Conservation (phyloP, 2,888 invertebrate genomes). For the Philhelius pedissequus region DNA sequence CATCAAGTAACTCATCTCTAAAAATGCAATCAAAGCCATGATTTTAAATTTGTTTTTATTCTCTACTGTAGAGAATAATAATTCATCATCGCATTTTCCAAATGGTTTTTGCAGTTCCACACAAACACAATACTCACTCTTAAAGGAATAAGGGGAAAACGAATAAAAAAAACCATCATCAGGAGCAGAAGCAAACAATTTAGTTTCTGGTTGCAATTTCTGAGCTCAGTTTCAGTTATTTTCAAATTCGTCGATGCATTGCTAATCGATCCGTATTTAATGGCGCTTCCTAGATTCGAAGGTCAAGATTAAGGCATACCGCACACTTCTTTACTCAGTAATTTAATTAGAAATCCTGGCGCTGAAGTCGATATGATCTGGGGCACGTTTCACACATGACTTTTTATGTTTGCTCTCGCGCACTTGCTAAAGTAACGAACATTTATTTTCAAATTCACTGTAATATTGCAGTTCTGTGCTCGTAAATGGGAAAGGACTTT, state of each 20-base stretch:
- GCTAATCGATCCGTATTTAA: slow-evolving; percentile 66
- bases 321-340: slow-evolving; percentile 55
- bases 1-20: slow-evolving; percentile 57
- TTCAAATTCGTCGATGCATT: slow-evolving; percentile 68
- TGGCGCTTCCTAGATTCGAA: slow-evolving; percentile 45
- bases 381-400: slow-evolving; percentile 63
- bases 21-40: slow-evolving; percentile 53
- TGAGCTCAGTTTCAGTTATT: slow-evolving; percentile 27
- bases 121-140: too few species aligned
- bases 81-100: slow-evolving; percentile 55
- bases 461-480: slow-evolving; percentile 2
- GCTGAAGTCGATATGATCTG: slow-evolving; percentile 41
- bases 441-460: neutral
- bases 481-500: neutral
- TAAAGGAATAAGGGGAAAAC: neutral
- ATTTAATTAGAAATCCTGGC: slow-evolving; percentile 65
- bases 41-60: slow-evolving; percentile 66
- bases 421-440: slow-evolving; percentile 16
- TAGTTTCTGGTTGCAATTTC: slow-evolving; percentile 43
- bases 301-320: slow-evolving; percentile 37
- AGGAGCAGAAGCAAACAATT: neutral
- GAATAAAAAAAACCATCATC: neutral
- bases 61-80: slow-evolving; percentile 39
- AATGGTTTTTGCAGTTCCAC: slow-evolving; percentile 17
- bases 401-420: slow-evolving; percentile 54